These are phyloP conservation scores for Enteromius trimaculatus DNA, from an alignment of 2,797 vertebrate species.

Conservation along the genomic window DNA sequence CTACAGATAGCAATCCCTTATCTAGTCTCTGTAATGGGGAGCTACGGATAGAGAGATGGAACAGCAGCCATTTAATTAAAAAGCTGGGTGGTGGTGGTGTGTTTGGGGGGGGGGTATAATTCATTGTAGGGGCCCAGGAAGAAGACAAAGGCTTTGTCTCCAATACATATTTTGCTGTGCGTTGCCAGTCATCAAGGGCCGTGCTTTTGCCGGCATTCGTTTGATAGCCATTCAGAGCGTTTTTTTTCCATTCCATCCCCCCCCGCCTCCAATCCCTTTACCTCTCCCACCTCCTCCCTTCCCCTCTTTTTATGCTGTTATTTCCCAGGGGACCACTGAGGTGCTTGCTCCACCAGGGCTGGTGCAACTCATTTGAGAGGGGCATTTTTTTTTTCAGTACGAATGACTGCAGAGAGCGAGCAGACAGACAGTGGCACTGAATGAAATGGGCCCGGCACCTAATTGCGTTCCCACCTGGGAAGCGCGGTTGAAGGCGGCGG, in stretches of 20 bases:
- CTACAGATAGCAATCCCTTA: constrained; percentile 90
- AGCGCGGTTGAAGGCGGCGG: constrained; percentile 60
- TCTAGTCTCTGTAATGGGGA: constrained; percentile 88
- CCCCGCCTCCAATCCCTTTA: constrained; percentile 56
- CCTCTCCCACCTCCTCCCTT: constrained; percentile 52
- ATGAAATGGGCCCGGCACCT: constrained; percentile 81
- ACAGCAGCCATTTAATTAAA: constrained; percentile 97
- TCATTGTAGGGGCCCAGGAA: constrained; percentile 84
- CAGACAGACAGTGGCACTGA: constrained; percentile 77
- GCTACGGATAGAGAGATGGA: constrained; percentile 87
- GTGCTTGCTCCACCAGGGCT: constrained; percentile 72
- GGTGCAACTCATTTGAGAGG: constrained; percentile 54
- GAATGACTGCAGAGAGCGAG: constrained; percentile 73
- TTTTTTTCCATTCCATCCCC: constrained; percentile 47
- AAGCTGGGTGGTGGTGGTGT: constrained; percentile 69
- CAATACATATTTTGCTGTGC: constrained; percentile 83
- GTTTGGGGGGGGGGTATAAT: constrained; percentile 75
- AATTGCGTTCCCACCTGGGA: constrained; percentile 84
- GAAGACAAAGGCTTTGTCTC: constrained; percentile 86
- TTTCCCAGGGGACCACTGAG: constrained; percentile 74
- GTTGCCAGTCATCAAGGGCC: constrained; percentile 79
- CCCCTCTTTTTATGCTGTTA: constrained; percentile 59
- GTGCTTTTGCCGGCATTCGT: constrained; percentile 69
- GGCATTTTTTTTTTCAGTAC: constrained; percentile 70
- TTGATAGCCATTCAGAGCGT: constrained; percentile 72